Evolutionary conservation across 1,140 invertebrate genomes (phyloP).

Genomic region (Brachionus plicatilis): DNA sequence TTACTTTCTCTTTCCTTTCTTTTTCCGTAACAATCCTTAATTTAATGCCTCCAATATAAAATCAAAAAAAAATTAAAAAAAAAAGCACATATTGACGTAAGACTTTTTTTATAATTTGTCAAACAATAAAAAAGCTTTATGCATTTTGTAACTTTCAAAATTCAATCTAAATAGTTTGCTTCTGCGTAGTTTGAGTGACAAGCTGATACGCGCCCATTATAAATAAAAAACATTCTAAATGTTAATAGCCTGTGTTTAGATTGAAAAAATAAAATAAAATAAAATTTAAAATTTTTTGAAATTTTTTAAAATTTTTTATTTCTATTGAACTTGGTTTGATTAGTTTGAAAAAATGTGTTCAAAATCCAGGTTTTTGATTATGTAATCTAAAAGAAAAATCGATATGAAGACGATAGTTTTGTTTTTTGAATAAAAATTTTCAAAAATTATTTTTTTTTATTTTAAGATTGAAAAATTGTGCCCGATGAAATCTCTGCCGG

Average conservation of each 20-base stretch:
- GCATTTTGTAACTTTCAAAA: neutral
- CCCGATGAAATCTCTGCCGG: neutral
- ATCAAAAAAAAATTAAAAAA: neutral
- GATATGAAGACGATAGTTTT: neutral
- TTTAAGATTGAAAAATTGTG: conserved; percentile 23
- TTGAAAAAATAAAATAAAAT: neutral
- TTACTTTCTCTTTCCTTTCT: neutral
- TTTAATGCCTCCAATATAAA: neutral
- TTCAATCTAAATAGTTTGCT: neutral
- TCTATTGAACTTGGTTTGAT: no score
- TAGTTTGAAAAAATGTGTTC: neutral
- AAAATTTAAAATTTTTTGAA: no score
- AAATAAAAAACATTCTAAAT: neutral
- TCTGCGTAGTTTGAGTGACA: neutral
- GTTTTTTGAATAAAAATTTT: neutral
- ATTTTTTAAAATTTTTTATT: no score
- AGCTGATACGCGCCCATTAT: neutral
- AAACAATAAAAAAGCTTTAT: neutral
- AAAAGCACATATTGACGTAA: neutral
- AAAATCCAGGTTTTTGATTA: neutral
- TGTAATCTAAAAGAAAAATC: neutral
- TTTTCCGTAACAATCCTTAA: neutral
- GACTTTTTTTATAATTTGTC: neutral
- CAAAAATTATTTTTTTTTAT: neutral
- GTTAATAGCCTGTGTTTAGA: neutral